phyloP scores from a whole-genome alignment of 2,888 invertebrate species.

The Synergus japonicus region DNA sequence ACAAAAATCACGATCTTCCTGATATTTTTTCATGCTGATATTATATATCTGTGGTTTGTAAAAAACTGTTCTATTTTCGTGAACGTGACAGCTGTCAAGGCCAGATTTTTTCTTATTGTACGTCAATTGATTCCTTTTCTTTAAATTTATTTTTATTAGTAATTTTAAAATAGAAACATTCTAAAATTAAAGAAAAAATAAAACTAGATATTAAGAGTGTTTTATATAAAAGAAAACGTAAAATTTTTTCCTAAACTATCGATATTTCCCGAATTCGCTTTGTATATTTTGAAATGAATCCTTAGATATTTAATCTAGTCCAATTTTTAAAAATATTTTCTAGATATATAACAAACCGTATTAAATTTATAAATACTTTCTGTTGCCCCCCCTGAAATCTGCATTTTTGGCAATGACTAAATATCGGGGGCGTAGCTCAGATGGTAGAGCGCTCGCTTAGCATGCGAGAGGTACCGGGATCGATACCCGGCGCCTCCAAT shows the following conservation, averaged over 20 bases:
- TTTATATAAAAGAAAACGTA: not conserved
- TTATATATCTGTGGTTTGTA: not conserved
- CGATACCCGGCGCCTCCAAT: conserved; percentile 74
- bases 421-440: conserved; percentile 73
- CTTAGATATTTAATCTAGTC: too few relatives aligned
- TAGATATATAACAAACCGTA: not conserved
- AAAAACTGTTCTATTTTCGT: not conserved
- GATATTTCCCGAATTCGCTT: not conserved
- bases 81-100: not conserved
- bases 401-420: accelerated
- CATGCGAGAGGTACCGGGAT: conserved; percentile 76
- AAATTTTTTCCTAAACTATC: not conserved
- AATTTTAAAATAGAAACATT: not conserved
- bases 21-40: not conserved
- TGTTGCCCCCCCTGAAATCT: not conserved
- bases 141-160: not conserved
- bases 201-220: not conserved
- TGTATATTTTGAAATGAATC: not conserved
- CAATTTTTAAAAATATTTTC: not conserved
- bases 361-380: not conserved
- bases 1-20: not conserved
- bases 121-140: not conserved
- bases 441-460: conserved; percentile 76
- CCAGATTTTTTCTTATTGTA: not conserved
- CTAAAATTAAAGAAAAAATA: not conserved